Conservation (phyloP, 2,797 vertebrate genomes). For the Platyrinchus mystaceus region DNA sequence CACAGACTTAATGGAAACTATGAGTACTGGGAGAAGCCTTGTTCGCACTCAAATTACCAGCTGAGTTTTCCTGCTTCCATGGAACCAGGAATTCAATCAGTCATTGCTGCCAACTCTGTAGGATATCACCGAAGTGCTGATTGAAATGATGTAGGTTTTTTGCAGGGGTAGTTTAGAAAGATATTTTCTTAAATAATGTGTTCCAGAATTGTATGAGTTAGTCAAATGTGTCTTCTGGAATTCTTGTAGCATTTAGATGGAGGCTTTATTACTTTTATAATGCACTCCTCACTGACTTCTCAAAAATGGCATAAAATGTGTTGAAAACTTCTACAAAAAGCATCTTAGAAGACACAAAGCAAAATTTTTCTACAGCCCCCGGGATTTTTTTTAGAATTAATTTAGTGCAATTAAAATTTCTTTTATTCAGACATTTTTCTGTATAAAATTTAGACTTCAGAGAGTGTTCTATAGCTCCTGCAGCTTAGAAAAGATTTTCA, state of each 20-base stretch:
- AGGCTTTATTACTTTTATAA: neutral
- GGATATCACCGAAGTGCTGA: neutral
- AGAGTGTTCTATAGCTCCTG: neutral
- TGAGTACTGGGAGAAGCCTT: neutral
- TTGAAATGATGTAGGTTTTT: constrained; percentile 29
- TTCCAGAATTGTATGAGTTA: neutral
- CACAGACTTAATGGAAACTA: neutral
- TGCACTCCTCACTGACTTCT: neutral
- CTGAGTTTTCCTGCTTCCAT: neutral
- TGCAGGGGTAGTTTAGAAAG: neutral
- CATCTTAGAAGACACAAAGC: neutral
- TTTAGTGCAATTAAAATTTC: neutral
- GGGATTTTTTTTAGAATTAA: neutral
- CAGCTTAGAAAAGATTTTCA: neutral
- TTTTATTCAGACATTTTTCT: neutral
- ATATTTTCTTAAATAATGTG: neutral
- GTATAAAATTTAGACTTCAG: neutral
- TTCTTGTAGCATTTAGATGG: neutral
- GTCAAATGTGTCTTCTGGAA: neutral
- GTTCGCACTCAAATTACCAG: neutral
- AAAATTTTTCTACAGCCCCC: neutral
- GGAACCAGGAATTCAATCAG: neutral
- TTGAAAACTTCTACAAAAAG: neutral
- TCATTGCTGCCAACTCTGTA: neutral
- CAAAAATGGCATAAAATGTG: neutral